These are phyloP conservation scores for Notoglanidium macrostoma DNA, from an alignment of 2,797 vertebrate species.

Conservation along the genomic window DNA sequence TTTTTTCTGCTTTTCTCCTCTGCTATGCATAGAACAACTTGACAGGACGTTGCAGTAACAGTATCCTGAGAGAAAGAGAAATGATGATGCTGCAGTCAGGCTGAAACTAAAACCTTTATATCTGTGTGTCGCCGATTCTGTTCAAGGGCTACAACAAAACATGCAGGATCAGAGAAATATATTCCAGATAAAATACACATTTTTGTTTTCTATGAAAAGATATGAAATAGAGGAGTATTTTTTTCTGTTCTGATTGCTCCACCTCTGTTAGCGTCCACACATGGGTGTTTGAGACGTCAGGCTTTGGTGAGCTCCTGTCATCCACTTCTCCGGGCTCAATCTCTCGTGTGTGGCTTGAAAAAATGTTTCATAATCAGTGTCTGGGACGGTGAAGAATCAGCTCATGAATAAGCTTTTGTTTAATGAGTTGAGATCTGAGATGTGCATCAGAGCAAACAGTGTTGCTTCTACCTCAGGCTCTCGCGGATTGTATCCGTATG, in stretches of 20 bases:
- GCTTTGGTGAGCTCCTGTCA: not conserved
- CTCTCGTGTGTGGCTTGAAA: not conserved
- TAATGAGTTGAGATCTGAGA: constrained; percentile 4
- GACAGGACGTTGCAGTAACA: constrained; percentile 27
- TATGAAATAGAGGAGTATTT: not conserved
- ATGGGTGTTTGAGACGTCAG: not conserved
- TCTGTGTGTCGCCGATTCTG: constrained; percentile 18
- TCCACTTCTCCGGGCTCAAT: not conserved
- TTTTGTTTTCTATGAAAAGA: constrained; percentile 28
- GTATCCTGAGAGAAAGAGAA: constrained; percentile 30
- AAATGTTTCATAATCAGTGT: constrained; percentile 11
- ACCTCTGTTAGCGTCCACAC: not conserved
- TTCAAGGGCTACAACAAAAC: not conserved
- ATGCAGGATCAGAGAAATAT: not conserved
- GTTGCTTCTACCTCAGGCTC: constrained; percentile 17
- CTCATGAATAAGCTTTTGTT: constrained; percentile 8
- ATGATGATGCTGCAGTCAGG: constrained; percentile 23
- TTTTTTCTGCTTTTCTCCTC: constrained; percentile 30
- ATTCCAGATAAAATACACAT: constrained; percentile 7
- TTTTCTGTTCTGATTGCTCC: not conserved
- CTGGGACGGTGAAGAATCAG: not conserved
- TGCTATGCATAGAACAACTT: constrained; percentile 23
- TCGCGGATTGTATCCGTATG: not conserved
- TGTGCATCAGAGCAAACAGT: constrained; percentile 25
- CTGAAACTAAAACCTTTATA: constrained; percentile 29